Base-by-base conservation (phyloP, 2,797 vertebrate species). In the Allobates femoralis region DNA sequence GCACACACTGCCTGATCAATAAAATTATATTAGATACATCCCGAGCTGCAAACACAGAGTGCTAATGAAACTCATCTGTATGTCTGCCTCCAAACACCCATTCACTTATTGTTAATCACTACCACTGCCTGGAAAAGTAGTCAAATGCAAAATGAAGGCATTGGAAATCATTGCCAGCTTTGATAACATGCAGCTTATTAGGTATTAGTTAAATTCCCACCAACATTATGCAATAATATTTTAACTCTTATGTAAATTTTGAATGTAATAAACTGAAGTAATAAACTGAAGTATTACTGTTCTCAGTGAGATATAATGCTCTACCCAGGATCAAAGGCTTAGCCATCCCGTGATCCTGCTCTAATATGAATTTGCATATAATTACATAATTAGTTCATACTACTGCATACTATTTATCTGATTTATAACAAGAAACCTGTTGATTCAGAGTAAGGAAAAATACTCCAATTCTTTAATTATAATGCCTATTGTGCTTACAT, bases 61-160 rank as follows among this genome's bases (percentile, higher is more conserved):
- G 88, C 89, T 91, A 88, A 91, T 62, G 78, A 92, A 92, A 90
- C 80, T 83, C 79, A 90, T 92, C 62, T 80, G 73, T 89, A 87
- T 83, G 62, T 88, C 89, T 89, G 89, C 58, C 85, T 90, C 88
- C 90, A 86, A 93, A 89, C 84, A 77, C 84, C 85, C 90, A 89
- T 90, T 88, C 86, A 88, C 67, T 81, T 91, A 90, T 79, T 89
- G 88, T 89, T 90, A 91, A 91, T 91, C 88, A 92, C 88, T 89
- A 86, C 60, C 88, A 76, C 21, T 79, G 76, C 69, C 85, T 89
- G 87, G 58, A 89, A 89, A 88, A 87, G 73, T 92, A 91, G 90
- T 87, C 60, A 89, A 92, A 90, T 88, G 85, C 0, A 32, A 83
- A 28, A 74, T 75, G 55, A 34, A 74, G 55, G 51, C 67, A 83